Percentiles rank a stretch among this genome's conserved stretches.
Conservation (phyloP, 2,797 vertebrate species). For the Cossypha caffra region DNA sequence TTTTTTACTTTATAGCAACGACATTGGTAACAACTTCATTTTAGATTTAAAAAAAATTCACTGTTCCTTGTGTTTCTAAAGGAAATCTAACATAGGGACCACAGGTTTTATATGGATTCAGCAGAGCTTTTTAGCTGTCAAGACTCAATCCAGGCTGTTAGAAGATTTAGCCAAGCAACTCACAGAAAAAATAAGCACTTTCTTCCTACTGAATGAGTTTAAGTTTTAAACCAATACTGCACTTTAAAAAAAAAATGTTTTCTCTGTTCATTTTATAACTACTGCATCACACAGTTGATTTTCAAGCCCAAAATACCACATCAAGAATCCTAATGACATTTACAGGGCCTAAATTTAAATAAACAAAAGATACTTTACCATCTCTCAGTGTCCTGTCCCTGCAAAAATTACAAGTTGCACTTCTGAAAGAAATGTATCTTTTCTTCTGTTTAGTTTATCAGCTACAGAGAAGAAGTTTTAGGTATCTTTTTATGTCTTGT, state of each 20-base stretch:
- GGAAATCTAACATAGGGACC: background rate
- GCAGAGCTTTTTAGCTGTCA: background rate
- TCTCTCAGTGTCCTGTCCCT: background rate
- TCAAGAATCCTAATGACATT: constrained; percentile 23
- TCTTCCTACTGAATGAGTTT: background rate
- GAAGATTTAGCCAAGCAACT: background rate
- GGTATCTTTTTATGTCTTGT: constrained; percentile 64
- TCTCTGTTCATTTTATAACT: background rate
- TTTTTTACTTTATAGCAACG: constrained; percentile 19
- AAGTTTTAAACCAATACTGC: constrained; percentile 1
- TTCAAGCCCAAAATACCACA: background rate
- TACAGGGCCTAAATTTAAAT: constrained; percentile 47
- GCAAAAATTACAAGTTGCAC: constrained; percentile 33
- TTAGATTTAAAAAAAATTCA: background rate
- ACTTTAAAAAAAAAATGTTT: background rate
- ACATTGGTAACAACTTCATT: constrained; percentile 46
- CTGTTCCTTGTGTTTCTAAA: background rate
- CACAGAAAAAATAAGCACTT: background rate
- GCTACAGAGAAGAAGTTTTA: constrained; percentile 67
- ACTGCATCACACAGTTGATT: constrained; percentile 6
- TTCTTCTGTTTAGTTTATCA: constrained; percentile 56
- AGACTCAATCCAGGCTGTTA: background rate
- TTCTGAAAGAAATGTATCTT: constrained; percentile 37
- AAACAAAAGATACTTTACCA: constrained; percentile 37
- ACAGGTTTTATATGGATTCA: background rate